These are phyloP conservation scores for Drosophila ananassae DNA, from an alignment of 1,140 invertebrate genomes.

Conservation along the genomic window DNA sequence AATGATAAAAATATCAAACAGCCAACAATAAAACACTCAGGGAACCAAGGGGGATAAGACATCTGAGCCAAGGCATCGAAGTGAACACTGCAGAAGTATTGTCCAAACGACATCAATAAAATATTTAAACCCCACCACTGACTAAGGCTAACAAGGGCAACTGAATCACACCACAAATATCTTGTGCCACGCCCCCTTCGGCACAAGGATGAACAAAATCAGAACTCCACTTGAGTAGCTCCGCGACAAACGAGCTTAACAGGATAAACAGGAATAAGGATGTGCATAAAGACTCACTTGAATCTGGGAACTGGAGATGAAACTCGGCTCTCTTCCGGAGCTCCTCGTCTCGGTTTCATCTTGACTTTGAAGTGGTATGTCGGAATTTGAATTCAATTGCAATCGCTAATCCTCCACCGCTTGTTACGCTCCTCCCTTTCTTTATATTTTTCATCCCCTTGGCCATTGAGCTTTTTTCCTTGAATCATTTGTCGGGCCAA, in stretches of 20 bases:
- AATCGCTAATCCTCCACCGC: constrained; percentile 48
- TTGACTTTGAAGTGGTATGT: constrained; percentile 66
- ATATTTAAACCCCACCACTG: constrained; percentile 54
- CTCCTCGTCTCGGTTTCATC: constrained; percentile 63
- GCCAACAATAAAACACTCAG: constrained; percentile 68
- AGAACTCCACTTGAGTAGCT: constrained; percentile 37
- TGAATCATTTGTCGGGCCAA: constrained; percentile 36
- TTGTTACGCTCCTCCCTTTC: background rate
- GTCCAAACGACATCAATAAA: constrained; percentile 78
- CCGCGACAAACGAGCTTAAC: constrained; percentile 51
- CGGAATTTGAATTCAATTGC: constrained; percentile 77
- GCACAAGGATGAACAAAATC: background rate
- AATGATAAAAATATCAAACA: constrained; percentile 74
- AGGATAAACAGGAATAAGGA: constrained; percentile 50
- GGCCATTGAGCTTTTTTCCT: constrained; percentile 40
- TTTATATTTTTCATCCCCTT: constrained; percentile 16
- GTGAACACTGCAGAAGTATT: constrained; percentile 62
- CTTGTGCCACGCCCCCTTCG: constrained; percentile 17
- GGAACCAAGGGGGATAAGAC: constrained; percentile 19
- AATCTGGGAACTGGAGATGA: constrained; percentile 14
- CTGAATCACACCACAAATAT: constrained; percentile 21
- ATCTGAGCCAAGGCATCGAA: constrained; percentile 44
- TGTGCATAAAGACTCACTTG: constrained; percentile 43
- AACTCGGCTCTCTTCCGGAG: constrained; percentile 18
- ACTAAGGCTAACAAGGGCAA: constrained; percentile 30